phyloP scores from a whole-genome alignment of 1,140 invertebrate species.

The Drosophila kohkoa region DNA sequence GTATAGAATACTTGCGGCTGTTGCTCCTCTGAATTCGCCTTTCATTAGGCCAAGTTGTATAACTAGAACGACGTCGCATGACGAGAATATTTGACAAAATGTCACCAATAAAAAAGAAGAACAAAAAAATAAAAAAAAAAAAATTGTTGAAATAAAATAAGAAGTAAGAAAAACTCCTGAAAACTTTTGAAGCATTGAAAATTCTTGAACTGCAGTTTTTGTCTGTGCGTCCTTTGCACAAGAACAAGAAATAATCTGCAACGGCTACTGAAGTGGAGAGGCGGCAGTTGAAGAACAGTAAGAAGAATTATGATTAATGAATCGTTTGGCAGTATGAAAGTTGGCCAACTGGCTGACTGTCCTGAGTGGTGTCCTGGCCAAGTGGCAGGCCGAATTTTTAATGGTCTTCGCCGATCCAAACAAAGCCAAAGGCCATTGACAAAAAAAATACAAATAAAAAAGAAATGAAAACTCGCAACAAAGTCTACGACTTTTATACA shows the following conservation, averaged over 20 bases:
- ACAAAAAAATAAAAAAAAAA: neutral
- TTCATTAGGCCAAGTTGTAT: conserved; percentile 56
- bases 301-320: conserved; percentile 77
- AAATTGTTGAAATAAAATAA: conserved; percentile 3
- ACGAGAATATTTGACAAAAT: conserved; percentile 62
- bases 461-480: conserved; percentile 16
- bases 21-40: conserved; percentile 34
- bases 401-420: conserved; percentile 64
- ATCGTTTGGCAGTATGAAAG: conserved; percentile 39
- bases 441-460: conserved; percentile 42
- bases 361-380: conserved; percentile 53
- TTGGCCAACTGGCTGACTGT: conserved; percentile 59
- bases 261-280: conserved; percentile 41
- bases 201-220: conserved; percentile 64
- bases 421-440: conserved; percentile 69
- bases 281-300: conserved; percentile 3
- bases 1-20: conserved; percentile 5
- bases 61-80: conserved; percentile 61
- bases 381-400: conserved; percentile 69
- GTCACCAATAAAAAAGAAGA: conserved; percentile 10
- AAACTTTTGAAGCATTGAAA: conserved; percentile 65
- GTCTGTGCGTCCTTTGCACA: conserved; percentile 40
- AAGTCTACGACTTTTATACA: conserved; percentile 47
- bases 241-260: conserved; percentile 62
- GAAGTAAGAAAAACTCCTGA: conserved; percentile 34